Conservation (phyloP, 1,140 invertebrate genomes). For the Acromyrmex charruanus region DNA sequence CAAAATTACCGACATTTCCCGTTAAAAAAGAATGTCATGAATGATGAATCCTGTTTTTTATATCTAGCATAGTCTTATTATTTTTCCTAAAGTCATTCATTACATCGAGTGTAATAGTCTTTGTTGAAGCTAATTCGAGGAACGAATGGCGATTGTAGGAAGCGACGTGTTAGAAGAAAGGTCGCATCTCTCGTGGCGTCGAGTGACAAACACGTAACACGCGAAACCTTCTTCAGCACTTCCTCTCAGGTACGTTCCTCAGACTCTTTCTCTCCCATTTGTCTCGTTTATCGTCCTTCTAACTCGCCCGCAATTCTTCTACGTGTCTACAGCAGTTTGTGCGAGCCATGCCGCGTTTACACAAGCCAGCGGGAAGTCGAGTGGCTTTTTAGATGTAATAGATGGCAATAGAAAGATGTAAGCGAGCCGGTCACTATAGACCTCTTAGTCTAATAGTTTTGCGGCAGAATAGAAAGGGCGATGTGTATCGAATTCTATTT, state of each 20-base stretch:
- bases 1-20: not conserved
- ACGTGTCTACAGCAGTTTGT: slow-evolving; percentile 5
- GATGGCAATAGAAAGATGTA: slow-evolving; percentile 25
- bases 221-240: slow-evolving; percentile 37
- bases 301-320: slow-evolving; percentile 32
- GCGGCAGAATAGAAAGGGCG: not conserved
- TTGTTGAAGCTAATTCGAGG: slow-evolving; percentile 10
- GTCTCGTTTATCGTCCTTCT: slow-evolving; percentile 28
- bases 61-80: not conserved
- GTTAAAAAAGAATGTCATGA: no score
- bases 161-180: slow-evolving; percentile 35
- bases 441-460: not conserved
- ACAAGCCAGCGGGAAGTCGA: slow-evolving; percentile 42
- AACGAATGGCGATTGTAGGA: slow-evolving; percentile 7
- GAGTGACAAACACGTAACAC: slow-evolving; percentile 48
- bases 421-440: not conserved
- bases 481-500: not conserved
- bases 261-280: slow-evolving; percentile 10
- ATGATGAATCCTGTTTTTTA: not conserved
- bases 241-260: slow-evolving; percentile 29
- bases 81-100: not conserved
- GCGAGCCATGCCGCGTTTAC: slow-evolving; percentile 20
- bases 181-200: slow-evolving; percentile 13
- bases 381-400: slow-evolving; percentile 24
- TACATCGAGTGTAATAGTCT: not conserved